Base-by-base conservation (phyloP, 2,113 vertebrate species). In the Tapirus terrestris region DNA sequence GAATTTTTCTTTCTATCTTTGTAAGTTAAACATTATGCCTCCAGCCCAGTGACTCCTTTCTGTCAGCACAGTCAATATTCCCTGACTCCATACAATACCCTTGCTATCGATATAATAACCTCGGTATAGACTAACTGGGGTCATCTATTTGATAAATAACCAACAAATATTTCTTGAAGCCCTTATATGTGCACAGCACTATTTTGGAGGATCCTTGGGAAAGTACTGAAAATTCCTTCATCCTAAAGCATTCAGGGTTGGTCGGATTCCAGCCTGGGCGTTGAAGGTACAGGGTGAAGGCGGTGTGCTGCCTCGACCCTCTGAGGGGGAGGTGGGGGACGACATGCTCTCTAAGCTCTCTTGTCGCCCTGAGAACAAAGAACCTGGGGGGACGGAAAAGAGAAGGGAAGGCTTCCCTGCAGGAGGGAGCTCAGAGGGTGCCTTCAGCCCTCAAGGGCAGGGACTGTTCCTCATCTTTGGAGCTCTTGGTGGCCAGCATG, bases 211-310 rank as follows among this genome's bases (percentile, higher is more conserved):
- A 20, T 33, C 5, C n/a, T 39, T 8, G 63, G 81, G 45, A 63
- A 21, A 14, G 45, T 25, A 20, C 11, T 0, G 0, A 6, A 5
- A 17, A 16, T 10, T 51, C 27, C 9, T 12, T 84, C 9, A 6
- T 17, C 17, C 17, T 31, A 61, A 45, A 18, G 17, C 1, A 5
- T 45, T 76, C 13, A 2, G 4, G 48, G 1, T 29, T 27, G 27
- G 39, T 25, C 27, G 27, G 29, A 8, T 16, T 21, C 3, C 73
- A 1, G 0, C 36, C 61, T 13, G 1, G 43, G 29, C 25, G 4
- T 8, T 10, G 25, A 60, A 36, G 29, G 31, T 5, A 17, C 3
- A 14, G 0, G 7, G 60, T 18, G 17, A 65, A 82, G 48, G 33
- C 20, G 25, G 31, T 1, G 2, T 25, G 29, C 5, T 13, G 45